Evolutionary conservation across 1,140 invertebrate species (phyloP), one percentile per base, ranked within the genome.

Genomic region (Panagrolaimus sp.): DNA sequence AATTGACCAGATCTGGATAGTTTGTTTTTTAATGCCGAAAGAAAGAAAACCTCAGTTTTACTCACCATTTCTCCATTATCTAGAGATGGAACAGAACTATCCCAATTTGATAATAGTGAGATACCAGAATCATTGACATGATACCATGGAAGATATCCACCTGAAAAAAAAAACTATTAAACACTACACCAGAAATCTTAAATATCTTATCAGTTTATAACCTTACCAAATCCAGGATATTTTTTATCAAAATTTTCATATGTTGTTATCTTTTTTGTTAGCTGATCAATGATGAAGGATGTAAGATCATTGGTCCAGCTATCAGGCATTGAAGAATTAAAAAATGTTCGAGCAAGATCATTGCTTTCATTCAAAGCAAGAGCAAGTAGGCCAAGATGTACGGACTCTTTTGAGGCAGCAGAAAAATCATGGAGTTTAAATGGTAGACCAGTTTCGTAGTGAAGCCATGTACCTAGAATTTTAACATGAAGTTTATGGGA

Each of bases 1-100:
- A n/a, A 57, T 11, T 14, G 20, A 20, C 51, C 51, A 57, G 5
- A 57, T 57, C 51, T 57, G 3, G 11, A 57, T 20, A 57, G 7
- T 1, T 1, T 13, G 5, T 5, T 23, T 23, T n/a, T n/a, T n/a
- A n/a, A n/a, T n/a, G n/a, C n/a, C n/a, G n/a, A 20, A 23, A 25
- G 20, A 1, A 20, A 3, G 8, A 57, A 5, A 23, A 25, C 16
- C 9, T 1, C 0, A 64, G 31, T 45, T 23, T 5, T 31, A n/a
- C n/a, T 25, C 38, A 64, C 62, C 66, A 67, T 61, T 44, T 67
- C 66, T 20, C 66, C 66, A 23, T 67, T 67, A 25, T 67, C 66
- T 14, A 67, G 13, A 11, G 66, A 61, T n/a, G 66, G 66, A 31
- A 67, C 66, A 31, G 20, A 13, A 20, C n/a, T 43, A n/a, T 61